A percentile compares a stretch with the other conserved stretches of the same genome.
These are phyloP conservation scores for Aphidius colemani DNA, from an alignment of 2,888 invertebrate genomes.

Conservation along the genomic window DNA sequence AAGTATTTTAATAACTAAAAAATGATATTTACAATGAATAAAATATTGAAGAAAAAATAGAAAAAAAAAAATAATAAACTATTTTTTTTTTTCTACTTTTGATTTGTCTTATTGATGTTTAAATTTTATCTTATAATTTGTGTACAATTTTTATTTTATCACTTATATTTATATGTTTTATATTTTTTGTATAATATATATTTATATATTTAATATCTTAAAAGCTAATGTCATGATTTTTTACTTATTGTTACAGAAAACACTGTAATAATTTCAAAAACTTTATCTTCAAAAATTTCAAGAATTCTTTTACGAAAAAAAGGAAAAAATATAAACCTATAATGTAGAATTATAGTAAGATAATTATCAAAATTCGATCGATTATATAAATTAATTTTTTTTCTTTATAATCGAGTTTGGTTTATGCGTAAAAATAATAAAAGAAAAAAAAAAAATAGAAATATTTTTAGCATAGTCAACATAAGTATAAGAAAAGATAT, in stretches of 20 bases:
- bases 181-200: constrained; percentile 15
- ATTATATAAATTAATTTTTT: not conserved
- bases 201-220: constrained; percentile 13
- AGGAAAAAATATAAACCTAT: constrained; percentile 7
- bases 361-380: not conserved
- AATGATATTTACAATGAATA: constrained; percentile 38
- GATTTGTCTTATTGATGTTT: too few relatives aligned
- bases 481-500: constrained; percentile 32
- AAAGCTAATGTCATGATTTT: constrained; percentile 7
- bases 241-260: too few relatives aligned
- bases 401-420: not conserved
- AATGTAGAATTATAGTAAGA: not conserved
- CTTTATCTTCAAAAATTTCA: not conserved
- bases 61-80: constrained; percentile 29
- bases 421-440: constrained; percentile 4
- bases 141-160: too few relatives aligned
- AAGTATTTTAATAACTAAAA: constrained; percentile 35
- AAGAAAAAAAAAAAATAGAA: not conserved
- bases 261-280: constrained; percentile 23
- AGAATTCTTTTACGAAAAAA: not conserved
- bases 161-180: too few relatives aligned
- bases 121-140: too few relatives aligned
- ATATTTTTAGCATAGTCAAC: constrained; percentile 32
- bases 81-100: constrained; percentile 33
- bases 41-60: constrained; percentile 26